Conservation (phyloP, 2,113 vertebrate genomes). For the Felis chaus region DNA sequence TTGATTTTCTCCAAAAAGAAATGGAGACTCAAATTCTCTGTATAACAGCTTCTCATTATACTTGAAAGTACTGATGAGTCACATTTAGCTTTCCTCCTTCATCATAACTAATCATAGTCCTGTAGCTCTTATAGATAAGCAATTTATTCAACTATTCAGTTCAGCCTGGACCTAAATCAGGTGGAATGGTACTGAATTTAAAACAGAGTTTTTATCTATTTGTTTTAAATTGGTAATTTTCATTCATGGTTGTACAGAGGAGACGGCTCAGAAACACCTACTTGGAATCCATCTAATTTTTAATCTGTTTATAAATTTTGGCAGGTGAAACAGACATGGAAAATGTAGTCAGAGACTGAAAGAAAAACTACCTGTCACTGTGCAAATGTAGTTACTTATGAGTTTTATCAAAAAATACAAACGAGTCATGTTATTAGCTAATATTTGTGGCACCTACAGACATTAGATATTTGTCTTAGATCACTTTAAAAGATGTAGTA, state of each 20-base stretch:
- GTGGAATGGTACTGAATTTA: background rate
- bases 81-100: background rate
- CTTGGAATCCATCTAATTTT: background rate
- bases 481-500: background rate
- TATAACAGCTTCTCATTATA: background rate
- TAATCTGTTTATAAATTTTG: background rate
- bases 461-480: background rate
- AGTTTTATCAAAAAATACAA: background rate
- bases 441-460: background rate
- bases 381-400: background rate
- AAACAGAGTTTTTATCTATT: background rate
- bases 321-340: background rate
- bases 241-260: background rate
- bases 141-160: background rate
- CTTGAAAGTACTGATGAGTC: background rate
- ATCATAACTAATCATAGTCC: background rate
- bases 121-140: background rate
- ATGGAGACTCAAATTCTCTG: background rate
- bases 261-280: background rate
- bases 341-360: background rate
- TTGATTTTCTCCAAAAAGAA: background rate
- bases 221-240: slow-evolving; percentile 8
- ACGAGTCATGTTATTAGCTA: background rate
- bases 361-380: background rate
- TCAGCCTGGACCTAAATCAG: background rate